A percentile compares a stretch with the other conserved stretches of the same genome.
These are phyloP conservation scores for Myanophis thanlyinensis DNA, from an alignment of 2,113 vertebrate species.

Conservation along the genomic window DNA sequence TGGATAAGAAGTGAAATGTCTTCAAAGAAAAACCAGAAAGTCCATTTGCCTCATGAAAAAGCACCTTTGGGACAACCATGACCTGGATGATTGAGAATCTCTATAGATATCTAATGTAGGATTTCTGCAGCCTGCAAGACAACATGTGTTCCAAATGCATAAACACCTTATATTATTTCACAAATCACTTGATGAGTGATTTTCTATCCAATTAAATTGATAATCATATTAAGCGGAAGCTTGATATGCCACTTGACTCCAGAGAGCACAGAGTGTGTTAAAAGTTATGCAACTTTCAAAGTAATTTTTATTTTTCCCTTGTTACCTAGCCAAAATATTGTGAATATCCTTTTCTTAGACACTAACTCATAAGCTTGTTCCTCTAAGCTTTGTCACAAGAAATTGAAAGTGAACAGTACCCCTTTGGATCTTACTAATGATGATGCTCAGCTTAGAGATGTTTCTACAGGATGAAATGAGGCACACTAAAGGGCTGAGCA, in stretches of 20 bases:
- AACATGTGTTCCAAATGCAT: neutral
- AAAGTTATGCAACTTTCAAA: neutral
- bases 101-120: neutral
- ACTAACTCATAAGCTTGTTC: conserved; percentile 1
- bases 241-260: neutral
- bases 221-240: neutral
- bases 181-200: neutral
- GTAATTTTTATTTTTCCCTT: neutral
- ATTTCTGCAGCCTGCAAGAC: neutral
- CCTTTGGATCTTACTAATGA: conserved; percentile 11
- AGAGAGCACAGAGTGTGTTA: neutral
- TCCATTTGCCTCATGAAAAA: no score
- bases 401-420: neutral
- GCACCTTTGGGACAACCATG: no score
- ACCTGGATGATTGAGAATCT: no score
- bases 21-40: no score
- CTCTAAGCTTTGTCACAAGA: neutral
- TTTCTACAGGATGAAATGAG: conserved; percentile 48
- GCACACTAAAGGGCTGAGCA: conserved; percentile 49
- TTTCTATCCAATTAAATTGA: conserved; percentile 11
- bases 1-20: no score
- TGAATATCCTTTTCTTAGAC: neutral
- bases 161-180: neutral
- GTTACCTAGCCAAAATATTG: neutral
- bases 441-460: conserved; percentile 30